phyloP scores from a whole-genome alignment of 2,888 invertebrate genomes.

The Keiferia lycopersicella region DNA sequence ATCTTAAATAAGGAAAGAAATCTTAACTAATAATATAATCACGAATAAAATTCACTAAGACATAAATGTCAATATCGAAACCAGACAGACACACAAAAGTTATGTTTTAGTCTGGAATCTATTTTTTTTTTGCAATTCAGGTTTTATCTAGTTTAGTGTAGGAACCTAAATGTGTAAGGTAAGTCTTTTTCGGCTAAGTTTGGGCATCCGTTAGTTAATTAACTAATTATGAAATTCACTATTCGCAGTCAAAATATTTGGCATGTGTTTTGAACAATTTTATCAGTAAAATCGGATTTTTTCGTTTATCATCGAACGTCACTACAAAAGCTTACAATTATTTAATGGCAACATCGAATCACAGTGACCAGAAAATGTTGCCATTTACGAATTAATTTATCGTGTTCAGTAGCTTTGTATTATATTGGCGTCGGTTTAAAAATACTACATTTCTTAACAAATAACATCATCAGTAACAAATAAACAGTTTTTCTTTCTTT shows the following conservation, averaged over 20 bases:
- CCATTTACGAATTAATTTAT: not conserved
- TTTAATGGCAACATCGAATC: not conserved
- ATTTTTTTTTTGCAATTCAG: not conserved
- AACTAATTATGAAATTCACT: not conserved
- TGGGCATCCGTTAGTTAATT: not conserved
- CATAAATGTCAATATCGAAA: not conserved
- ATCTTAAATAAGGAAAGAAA: not conserved
- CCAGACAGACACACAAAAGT: not conserved
- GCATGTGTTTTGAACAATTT: slow-evolving; percentile 1
- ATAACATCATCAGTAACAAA: no score
- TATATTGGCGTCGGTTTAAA: not conserved
- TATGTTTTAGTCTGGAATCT: not conserved
- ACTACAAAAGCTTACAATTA: not conserved
- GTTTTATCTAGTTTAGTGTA: not conserved
- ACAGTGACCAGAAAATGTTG: not conserved
- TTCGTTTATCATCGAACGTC: not conserved
- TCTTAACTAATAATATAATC: not conserved
- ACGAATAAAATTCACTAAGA: not conserved
- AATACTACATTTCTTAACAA: not conserved
- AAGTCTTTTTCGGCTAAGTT: slow-evolving; percentile 21
- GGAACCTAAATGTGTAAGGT: slow-evolving; percentile 5
- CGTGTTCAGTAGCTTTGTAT: not conserved
- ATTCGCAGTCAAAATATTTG: slow-evolving; percentile 8
- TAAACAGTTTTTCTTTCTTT: no score
- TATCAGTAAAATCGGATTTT: not conserved